Base-by-base conservation (phyloP, 1,140 invertebrate genomes). In the Tetranychus urticae region DNA sequence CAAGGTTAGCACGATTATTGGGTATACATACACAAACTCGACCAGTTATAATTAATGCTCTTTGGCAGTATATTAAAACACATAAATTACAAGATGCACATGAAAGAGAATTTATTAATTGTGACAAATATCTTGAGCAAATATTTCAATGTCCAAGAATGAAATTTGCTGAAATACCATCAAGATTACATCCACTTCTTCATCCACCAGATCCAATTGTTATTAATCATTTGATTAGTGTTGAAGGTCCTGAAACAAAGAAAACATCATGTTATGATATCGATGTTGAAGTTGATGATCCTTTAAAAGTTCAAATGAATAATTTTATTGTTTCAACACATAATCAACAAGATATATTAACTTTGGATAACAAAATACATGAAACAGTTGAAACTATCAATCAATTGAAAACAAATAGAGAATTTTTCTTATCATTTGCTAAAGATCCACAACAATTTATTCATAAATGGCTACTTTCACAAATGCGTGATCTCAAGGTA, bases 21-120 rank as follows among this genome's bases (percentile, higher is more conserved):
- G 96, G 94, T 52, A 92, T 98, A 65, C 90, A 97, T 72, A 97
- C 92, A 1, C 91, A 97, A 75, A 97, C 94, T 2, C 74, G 93
- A 56, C 90, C 93, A 10, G 90, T 96, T 55, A 97, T 99, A 56
- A 97, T 98, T 66, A 90, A 88, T 66, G 92, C 93, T 37, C 78
- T 99, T 5, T 99, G 96, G 96, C 92, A 97, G 74, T 99, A 98
- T 73, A 96, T 98, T 61, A 97, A 98, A 76, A 97, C 90, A 5
- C 91, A 99, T 70, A 85, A 86, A 62, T 69, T 82, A 58, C 84
- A 93, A 77, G 90, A 93, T 75, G 78, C 86, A 58, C 86, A 91
- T 69, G 93, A 98, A 75, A 75, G 91, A 61, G 92, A 97, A 74
- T 96, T 81, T 69, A 90, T 98, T 63, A 90, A 91, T 69, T 97